phyloP scores from a whole-genome alignment of 2,797 vertebrate genomes.

The Tinamus major region DNA sequence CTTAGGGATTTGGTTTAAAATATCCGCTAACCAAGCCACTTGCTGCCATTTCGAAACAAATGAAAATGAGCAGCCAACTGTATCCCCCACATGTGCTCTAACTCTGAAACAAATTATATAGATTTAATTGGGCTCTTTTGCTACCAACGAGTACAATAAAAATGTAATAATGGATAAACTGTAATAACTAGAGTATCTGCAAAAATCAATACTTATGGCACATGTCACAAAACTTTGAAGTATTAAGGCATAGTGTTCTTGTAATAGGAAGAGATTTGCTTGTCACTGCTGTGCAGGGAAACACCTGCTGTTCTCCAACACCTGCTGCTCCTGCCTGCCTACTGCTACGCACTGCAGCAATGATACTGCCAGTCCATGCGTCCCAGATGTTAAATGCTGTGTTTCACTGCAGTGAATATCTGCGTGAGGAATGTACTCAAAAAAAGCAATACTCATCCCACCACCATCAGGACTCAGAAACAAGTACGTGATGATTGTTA shows the following conservation, averaged over 20 bases:
- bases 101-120: constrained; percentile 23
- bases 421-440: not conserved
- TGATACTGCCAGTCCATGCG: not conserved
- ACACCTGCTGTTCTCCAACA: not conserved
- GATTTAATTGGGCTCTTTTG: constrained; percentile 37
- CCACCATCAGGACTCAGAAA: not conserved
- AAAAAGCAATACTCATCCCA: not conserved
- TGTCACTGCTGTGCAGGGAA: not conserved
- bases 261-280: not conserved
- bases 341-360: not conserved
- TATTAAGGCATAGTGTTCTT: not conserved
- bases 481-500: not conserved
- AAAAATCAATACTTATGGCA: not conserved
- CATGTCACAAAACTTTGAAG: not conserved
- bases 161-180: too few relatives aligned
- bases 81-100: constrained; percentile 1
- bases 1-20: constrained; percentile 37
- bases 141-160: constrained; percentile 30
- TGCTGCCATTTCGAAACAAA: constrained; percentile 62
- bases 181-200: not conserved
- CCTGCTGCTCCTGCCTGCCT: not conserved
- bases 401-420: not conserved
- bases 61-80: not conserved
- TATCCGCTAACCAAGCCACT: not conserved
- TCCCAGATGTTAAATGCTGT: not conserved